These are phyloP conservation scores for Phrynocephalus vlangalii DNA, from an alignment of 2,797 vertebrate genomes.

Conservation along the genomic window DNA sequence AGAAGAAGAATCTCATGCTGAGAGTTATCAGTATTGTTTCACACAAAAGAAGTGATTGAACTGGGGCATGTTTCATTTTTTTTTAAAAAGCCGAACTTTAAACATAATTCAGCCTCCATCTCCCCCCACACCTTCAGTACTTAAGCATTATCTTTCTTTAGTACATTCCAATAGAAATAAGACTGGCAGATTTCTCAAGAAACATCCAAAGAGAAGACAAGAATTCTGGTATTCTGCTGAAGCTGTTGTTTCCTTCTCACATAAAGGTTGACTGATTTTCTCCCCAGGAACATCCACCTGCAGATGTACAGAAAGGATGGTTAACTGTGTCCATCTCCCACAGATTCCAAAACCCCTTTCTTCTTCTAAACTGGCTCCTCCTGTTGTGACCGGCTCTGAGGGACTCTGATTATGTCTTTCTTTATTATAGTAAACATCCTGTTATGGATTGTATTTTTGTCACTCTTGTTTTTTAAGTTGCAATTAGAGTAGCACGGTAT, in stretches of 20 bases:
- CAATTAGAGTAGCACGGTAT: not conserved
- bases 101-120: not conserved
- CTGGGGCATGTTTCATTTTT: not conserved
- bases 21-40: not conserved
- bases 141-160: not conserved
- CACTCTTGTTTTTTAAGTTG: not conserved
- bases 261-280: slow-evolving; percentile 28
- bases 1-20: not conserved
- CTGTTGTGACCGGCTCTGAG: not conserved
- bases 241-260: not conserved
- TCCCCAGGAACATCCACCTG: slow-evolving; percentile 13
- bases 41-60: not conserved
- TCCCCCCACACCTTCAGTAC: not conserved
- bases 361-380: not conserved
- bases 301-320: not conserved
- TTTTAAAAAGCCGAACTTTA: not conserved
- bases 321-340: slow-evolving; percentile 6
- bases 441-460: not conserved
- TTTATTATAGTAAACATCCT: not conserved
- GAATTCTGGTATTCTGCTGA: slow-evolving; percentile 6
- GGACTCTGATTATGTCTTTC: not conserved
- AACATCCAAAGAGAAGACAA: not conserved
- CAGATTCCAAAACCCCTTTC: slow-evolving; percentile 29
- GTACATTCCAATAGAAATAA: not conserved
- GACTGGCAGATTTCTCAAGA: slow-evolving; percentile 20